Percentiles rank a stretch among this genome's conserved stretches.
These are phyloP conservation scores for Hecatera dysodea DNA, from an alignment of 2,888 invertebrate genomes.

Conservation along the genomic window DNA sequence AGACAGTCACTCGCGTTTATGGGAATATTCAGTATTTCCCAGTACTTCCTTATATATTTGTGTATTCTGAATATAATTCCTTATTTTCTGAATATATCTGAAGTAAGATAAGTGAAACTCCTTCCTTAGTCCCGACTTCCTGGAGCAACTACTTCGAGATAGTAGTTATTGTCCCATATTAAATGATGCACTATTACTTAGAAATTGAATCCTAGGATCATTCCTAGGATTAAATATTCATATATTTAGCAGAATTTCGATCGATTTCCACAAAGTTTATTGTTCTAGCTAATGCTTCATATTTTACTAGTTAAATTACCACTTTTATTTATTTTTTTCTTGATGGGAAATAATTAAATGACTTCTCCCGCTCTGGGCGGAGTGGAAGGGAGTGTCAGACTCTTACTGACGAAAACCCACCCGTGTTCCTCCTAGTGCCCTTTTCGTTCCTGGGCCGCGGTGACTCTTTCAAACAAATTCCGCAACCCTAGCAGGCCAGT, in stretches of 20 bases:
- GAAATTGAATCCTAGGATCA: no score
- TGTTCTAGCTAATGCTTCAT: not conserved
- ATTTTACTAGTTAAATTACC: no score
- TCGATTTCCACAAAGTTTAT: not conserved
- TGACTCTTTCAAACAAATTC: no score
- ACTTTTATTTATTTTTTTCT: no score
- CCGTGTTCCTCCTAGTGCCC: no score
- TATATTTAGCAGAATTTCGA: conserved; percentile 2
- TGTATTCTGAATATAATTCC: not conserved
- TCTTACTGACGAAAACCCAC: no score
- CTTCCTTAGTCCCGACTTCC: not conserved
- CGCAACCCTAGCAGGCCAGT: no score
- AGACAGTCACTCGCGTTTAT: not conserved
- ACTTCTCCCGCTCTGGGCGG: no score
- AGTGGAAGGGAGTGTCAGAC: no score
- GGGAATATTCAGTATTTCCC: no score
- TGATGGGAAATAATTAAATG: no score
- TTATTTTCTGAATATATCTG: not conserved
- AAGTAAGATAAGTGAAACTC: not conserved
- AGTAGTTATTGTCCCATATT: not conserved
- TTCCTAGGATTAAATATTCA: not conserved
- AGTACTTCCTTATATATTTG: not conserved
- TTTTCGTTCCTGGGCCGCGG: no score
- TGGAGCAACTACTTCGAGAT: not conserved
- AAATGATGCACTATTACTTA: not conserved